phyloP scores from a whole-genome alignment of 2,888 invertebrate species.

The Ceramica pisi region DNA sequence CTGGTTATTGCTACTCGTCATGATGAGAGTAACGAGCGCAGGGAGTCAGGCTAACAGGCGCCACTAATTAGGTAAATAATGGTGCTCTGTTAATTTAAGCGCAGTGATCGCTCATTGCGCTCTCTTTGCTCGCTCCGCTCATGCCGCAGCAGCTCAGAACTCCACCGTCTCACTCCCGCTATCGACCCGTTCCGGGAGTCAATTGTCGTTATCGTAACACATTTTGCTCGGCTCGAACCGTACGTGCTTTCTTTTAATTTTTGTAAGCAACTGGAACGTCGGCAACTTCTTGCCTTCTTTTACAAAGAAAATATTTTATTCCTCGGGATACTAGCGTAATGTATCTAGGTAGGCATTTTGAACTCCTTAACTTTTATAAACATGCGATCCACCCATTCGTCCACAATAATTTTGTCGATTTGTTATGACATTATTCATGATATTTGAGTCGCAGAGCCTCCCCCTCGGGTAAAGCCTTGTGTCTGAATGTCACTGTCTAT shows the following conservation, averaged over 20 bases:
- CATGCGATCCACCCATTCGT: constrained; percentile 23
- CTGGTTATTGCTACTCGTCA: background rate
- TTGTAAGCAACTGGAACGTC: background rate
- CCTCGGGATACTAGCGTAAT: background rate
- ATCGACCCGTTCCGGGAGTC: constrained; percentile 55
- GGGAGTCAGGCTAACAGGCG: background rate
- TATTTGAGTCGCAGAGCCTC: constrained; percentile 7
- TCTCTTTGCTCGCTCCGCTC: background rate
- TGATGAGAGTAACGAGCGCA: background rate
- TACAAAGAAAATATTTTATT: background rate
- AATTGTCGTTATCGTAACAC: constrained; percentile 51
- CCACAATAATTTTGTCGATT: constrained; percentile 13
- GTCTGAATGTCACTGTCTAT: constrained; percentile 20
- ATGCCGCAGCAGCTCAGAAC: constrained; percentile 20
- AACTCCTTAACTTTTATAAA: constrained; percentile 6
- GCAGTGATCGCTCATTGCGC: constrained; percentile 8
- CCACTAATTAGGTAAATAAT: background rate
- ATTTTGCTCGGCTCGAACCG: constrained; percentile 37
- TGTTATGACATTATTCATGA: constrained; percentile 11
- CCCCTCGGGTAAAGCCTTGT: background rate
- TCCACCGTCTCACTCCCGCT: constrained; percentile 45
- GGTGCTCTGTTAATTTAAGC: background rate
- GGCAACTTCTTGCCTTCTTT: constrained; percentile 3
- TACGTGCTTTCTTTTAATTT: constrained; percentile 40
- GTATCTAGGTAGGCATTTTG: background rate